Evolutionary conservation across 2,113 vertebrate species (phyloP).

Genomic region (Clarias magur): DNA sequence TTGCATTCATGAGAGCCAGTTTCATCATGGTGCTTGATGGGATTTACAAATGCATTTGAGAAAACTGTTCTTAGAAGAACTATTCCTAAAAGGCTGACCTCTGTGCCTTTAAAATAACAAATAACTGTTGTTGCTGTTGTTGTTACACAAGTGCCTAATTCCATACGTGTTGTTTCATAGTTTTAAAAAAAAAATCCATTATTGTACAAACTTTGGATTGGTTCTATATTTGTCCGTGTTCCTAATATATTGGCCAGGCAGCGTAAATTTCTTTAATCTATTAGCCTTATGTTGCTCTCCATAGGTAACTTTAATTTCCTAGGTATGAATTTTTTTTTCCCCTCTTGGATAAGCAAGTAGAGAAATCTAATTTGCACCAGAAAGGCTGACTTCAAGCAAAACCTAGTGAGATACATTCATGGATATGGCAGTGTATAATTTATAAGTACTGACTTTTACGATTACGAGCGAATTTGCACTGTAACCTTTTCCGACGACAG

Average conservation of each 20-base stretch:
- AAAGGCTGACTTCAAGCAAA: not conserved
- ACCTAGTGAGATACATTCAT: not conserved
- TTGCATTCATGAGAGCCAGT: too few species aligned
- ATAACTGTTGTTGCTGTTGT: too few species aligned
- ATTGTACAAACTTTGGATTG: too few species aligned
- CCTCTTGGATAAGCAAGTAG: not conserved
- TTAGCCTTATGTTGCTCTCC: not conserved
- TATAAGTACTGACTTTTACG: not conserved
- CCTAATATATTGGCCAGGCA: not conserved
- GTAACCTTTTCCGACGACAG: not conserved
- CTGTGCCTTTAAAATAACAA: too few species aligned
- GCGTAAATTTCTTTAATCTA: not conserved
- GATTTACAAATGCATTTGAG: too few species aligned
- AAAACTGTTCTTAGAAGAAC: too few species aligned
- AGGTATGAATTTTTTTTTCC: not conserved
- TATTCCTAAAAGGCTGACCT: too few species aligned
- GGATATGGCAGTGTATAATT: not conserved
- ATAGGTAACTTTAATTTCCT: not conserved
- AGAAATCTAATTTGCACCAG: not conserved
- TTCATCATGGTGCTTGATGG: too few species aligned
- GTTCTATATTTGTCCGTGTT: not conserved
- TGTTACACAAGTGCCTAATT: too few species aligned
- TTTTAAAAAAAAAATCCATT: too few species aligned
- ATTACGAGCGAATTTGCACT: too few species aligned
- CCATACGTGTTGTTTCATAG: too few species aligned